Evolutionary conservation across 2,113 vertebrate genomes (phyloP), one percentile per base, ranked within the genome.

Genomic region (Hippocampus guttulatus): DNA sequence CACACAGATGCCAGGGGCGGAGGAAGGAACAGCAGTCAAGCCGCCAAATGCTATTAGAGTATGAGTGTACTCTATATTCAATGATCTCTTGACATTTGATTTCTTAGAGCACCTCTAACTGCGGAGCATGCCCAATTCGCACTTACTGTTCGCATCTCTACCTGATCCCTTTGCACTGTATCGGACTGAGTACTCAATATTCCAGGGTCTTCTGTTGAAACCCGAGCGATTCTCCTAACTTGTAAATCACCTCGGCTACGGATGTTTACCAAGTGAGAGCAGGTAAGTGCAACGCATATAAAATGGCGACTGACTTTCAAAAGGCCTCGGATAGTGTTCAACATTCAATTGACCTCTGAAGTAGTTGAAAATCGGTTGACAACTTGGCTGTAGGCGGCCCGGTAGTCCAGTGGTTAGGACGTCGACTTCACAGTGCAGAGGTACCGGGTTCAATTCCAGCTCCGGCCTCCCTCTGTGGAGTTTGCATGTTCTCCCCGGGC

Each of bases 81-180:
- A 64, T 43, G 40, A 64, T 25, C 62, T 64, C 62, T 45, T 64
- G 62, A 64, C 62, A 64, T 21, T 45, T 64, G 62, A 64, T 64
- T 43, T 25, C 62, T 43, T 45, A 23, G 62, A 64, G 62, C 62
- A 41, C 40, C 21, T 43, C 38, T 14, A n/a, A 64, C 40, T 41
- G 62, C 62, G 20, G n/a, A 64, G 43, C 40, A 64, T 43, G 62
- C 20, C 62, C 40, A 25, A 64, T 43, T 64, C n/a, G 21, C 62
- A 64, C 40, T 64, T 45, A 23, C 40, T 43, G 40, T 64, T n/a
- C 40, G 2, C 21, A 64, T 64, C 40, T 45, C 43, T 64, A 15
- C 21, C 21, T 64, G 62, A 64, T 23, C 62, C 21, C 21, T 23
- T 64, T 64, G 62, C 20, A 64, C 62, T 45, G 7, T 40, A 3